Percentiles rank a stretch among this genome's conserved stretches.
These are phyloP conservation scores for Tenebrosternarchus preto DNA, from an alignment of 2,113 vertebrate species.

Conservation along the genomic window DNA sequence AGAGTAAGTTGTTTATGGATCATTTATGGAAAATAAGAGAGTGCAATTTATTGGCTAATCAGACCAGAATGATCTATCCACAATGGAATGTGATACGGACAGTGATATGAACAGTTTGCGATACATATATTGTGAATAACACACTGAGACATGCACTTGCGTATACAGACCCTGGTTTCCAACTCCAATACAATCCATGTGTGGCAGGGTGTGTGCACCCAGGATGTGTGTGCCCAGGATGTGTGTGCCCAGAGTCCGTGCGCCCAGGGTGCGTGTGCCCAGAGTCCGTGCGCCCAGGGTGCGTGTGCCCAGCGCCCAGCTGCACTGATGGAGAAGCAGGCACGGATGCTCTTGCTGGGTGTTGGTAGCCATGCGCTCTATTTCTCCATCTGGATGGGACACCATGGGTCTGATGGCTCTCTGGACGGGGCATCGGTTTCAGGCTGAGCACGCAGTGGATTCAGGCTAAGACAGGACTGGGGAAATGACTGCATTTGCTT, in stretches of 20 bases:
- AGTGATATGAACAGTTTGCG: not conserved
- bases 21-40: conserved; percentile 33
- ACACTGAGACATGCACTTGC: not conserved
- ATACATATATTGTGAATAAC: not conserved
- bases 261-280: too few species aligned
- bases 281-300: too few species aligned
- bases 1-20: conserved; percentile 32
- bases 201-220: conserved; percentile 34
- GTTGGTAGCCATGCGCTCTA: conserved; percentile 54
- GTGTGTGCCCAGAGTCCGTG: too few species aligned
- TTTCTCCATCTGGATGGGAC: conserved; percentile 68
- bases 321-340: not conserved
- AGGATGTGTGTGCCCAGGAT: too few species aligned
- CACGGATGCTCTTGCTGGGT: conserved; percentile 14
- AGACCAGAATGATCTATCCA: not conserved
- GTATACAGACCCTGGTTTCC: not conserved
- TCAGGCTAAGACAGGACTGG: conserved; percentile 3
- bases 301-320: too few species aligned
- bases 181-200: conserved; percentile 25
- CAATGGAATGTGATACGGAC: not conserved
- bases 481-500: not conserved
- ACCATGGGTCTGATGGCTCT: conserved; percentile 54
- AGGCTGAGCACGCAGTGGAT: not conserved
- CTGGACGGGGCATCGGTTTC: not conserved
- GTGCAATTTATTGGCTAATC: conserved; percentile 25